Percentiles rank a stretch among this genome's conserved stretches.
phyloP scores from a whole-genome alignment of 2,888 invertebrate genomes.

The Andrena dorsata region DNA sequence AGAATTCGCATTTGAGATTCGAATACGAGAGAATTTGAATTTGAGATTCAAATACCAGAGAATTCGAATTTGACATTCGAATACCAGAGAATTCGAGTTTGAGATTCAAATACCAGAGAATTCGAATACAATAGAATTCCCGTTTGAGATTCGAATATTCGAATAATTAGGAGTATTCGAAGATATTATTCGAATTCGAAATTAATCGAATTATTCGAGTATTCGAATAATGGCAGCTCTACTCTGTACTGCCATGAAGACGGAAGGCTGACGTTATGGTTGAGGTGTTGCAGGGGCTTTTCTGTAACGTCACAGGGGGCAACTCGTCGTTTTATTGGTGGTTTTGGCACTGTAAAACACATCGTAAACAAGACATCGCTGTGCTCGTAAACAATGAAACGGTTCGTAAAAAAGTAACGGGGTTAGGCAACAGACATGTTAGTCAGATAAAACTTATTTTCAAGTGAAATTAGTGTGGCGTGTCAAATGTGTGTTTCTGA shows the following conservation, averaged over 20 bases:
- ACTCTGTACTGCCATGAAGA: background rate
- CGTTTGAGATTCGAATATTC: too few species aligned
- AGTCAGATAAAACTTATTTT: constrained; percentile 60
- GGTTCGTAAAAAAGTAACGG: constrained; percentile 47
- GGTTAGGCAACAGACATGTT: constrained; percentile 51
- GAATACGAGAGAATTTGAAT: too few species aligned
- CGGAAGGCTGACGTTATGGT: constrained; percentile 55
- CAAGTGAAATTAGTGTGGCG: constrained; percentile 1
- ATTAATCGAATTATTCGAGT: too few species aligned
- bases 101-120: too few species aligned
- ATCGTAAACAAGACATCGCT: constrained; percentile 67
- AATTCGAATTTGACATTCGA: too few species aligned
- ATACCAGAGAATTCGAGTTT: too few species aligned
- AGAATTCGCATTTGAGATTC: too few species aligned
- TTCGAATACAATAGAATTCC: too few species aligned
- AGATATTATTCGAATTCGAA: too few species aligned
- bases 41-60: too few species aligned
- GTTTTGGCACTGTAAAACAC: constrained; percentile 72
- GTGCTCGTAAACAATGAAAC: constrained; percentile 63
- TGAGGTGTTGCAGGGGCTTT: constrained; percentile 55
- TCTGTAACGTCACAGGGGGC: constrained; percentile 28
- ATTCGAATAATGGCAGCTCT: background rate
- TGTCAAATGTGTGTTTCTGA: constrained; percentile 3
- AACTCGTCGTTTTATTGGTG: constrained; percentile 69
- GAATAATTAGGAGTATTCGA: too few species aligned